Evolutionary conservation across 1,140 invertebrate genomes (phyloP).

Genomic region (Hermetia illucens): DNA sequence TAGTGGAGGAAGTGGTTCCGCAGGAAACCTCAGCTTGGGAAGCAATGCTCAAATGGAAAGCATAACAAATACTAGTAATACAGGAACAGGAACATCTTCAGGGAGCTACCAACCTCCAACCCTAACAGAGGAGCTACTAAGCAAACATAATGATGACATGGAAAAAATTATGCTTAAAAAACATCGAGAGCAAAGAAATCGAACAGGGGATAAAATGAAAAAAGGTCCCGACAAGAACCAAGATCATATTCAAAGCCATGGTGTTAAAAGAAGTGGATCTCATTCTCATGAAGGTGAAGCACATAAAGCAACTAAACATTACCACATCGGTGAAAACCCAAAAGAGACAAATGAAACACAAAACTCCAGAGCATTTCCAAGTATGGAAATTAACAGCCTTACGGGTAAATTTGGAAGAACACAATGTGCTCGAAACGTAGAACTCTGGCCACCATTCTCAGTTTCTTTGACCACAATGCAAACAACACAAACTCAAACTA

Average conservation of each 20-base stretch:
- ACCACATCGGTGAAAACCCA: slow-evolving; percentile 16
- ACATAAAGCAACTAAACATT: slow-evolving; percentile 37
- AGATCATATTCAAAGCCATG: slow-evolving; percentile 26
- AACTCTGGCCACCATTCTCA: slow-evolving; percentile 45
- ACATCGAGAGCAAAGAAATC: slow-evolving; percentile 45
- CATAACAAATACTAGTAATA: slow-evolving; percentile 23
- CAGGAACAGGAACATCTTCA: slow-evolving; percentile 17
- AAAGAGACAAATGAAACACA: slow-evolving; percentile 1
- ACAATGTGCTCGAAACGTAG: slow-evolving; percentile 18
- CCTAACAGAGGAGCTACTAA: slow-evolving; percentile 49
- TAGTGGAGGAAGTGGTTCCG: slow-evolving; percentile 39
- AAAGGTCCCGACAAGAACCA: slow-evolving; percentile 23
- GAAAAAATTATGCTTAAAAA: slow-evolving; percentile 59
- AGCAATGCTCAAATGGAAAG: slow-evolving; percentile 35
- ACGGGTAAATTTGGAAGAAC: slow-evolving; percentile 6
- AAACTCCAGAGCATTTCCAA: neutral
- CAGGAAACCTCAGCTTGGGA: slow-evolving; percentile 37
- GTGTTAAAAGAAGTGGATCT: slow-evolving; percentile 39
- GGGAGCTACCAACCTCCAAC: slow-evolving; percentile 35
- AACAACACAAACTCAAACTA: slow-evolving; percentile 23
- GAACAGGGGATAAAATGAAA: slow-evolving; percentile 32
- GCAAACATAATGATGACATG: slow-evolving; percentile 62
- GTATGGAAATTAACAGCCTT: slow-evolving; percentile 9
- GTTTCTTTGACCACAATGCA: slow-evolving; percentile 34
- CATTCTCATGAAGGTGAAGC: slow-evolving; percentile 40